Percentiles rank a stretch among this genome's conserved stretches.
Evolutionary conservation across 2,797 vertebrate species (phyloP).

Genomic region (Hapalemur alaotrensis): DNA sequence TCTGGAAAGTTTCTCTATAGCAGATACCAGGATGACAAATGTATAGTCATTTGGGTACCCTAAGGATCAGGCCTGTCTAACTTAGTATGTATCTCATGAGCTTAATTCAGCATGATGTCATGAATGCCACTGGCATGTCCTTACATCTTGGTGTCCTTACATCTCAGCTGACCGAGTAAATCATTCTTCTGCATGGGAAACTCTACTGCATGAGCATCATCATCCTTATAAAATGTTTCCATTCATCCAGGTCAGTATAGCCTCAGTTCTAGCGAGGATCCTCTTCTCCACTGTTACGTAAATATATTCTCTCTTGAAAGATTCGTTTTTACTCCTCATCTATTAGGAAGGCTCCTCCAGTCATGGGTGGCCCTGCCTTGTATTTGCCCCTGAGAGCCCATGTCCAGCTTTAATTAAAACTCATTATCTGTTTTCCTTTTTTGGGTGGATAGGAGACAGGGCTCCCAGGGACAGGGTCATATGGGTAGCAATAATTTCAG

Average conservation of each 20-base stretch:
- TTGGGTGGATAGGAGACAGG: neutral
- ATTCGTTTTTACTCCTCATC: neutral
- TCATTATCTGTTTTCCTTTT: conserved; percentile 9
- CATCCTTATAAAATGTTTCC: neutral
- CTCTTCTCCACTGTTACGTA: neutral
- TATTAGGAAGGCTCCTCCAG: neutral
- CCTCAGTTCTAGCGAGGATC: neutral
- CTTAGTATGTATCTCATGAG: neutral
- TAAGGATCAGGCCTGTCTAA: conserved; percentile 40
- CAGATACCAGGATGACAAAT: conserved; percentile 30
- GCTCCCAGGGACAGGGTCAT: neutral
- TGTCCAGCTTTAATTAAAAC: conserved; percentile 17
- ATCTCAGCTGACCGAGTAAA: neutral
- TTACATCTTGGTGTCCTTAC: neutral
- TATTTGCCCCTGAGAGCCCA: neutral
- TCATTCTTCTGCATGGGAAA: neutral
- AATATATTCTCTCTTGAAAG: neutral
- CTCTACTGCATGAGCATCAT: neutral
- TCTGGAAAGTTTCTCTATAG: neutral
- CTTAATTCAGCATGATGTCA: conserved; percentile 33
- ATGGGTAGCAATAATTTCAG: neutral
- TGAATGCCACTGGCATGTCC: neutral
- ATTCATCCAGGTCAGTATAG: neutral
- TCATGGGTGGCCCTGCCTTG: neutral
- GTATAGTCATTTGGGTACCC: neutral